Evolutionary conservation across 1,140 invertebrate genomes (phyloP).

Genomic region (Varroa destructor): DNA sequence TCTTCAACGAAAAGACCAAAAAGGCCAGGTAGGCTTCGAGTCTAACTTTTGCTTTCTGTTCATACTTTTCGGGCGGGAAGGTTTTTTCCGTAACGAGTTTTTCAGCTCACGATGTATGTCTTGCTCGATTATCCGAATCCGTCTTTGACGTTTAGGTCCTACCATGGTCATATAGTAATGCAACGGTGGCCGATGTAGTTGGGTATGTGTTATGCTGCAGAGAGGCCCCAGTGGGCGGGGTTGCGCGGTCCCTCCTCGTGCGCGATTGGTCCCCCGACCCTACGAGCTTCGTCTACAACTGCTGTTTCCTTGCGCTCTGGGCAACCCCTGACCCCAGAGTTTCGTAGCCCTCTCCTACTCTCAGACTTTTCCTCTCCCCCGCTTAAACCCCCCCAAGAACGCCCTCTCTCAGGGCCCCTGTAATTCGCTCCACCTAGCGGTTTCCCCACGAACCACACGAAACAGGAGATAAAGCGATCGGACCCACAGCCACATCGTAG

Average conservation of each 20-base stretch:
- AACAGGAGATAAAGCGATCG: not conserved
- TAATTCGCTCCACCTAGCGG: slow-evolving; percentile 9
- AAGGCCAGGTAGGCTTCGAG: too few relatives aligned
- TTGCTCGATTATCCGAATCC: not conserved
- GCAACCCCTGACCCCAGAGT: too few relatives aligned
- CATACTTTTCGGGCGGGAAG: not conserved
- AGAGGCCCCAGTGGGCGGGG: slow-evolving; percentile 21
- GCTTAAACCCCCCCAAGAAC: too few relatives aligned
- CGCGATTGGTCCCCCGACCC: slow-evolving; percentile 14
- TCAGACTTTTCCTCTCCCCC: too few relatives aligned
- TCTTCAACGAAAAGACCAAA: too few relatives aligned
- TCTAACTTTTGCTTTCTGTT: too few relatives aligned
- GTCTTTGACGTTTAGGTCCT: not conserved
- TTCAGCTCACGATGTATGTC: not conserved
- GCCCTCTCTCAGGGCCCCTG: not conserved
- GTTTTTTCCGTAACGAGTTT: not conserved
- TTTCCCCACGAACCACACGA: slow-evolving; percentile 1
- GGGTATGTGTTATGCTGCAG: slow-evolving; percentile 9
- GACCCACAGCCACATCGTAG: too few relatives aligned
- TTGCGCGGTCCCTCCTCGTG: slow-evolving; percentile 2
- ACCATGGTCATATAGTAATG: not conserved
- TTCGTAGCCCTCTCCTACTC: too few relatives aligned
- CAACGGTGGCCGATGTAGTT: too few relatives aligned
- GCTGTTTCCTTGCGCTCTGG: too few relatives aligned
- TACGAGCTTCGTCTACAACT: too few relatives aligned